A percentile compares a stretch with the other conserved stretches of the same genome.
These are phyloP conservation scores for Nothocercus julius DNA, from an alignment of 2,113 vertebrate genomes.

Conservation along the genomic window DNA sequence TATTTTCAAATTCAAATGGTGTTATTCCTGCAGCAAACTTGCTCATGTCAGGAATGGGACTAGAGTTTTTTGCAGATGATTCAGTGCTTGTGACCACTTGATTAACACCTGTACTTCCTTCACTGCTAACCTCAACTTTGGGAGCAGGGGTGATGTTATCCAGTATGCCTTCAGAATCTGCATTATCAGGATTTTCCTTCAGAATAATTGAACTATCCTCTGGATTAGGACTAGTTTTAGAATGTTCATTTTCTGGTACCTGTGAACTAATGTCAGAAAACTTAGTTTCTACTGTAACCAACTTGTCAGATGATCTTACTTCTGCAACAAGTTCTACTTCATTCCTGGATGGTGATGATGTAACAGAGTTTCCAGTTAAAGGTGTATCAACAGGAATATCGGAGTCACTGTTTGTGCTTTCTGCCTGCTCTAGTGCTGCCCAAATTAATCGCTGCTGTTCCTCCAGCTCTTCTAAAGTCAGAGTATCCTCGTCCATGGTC, in stretches of 20 bases:
- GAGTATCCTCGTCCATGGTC: constrained; percentile 83
- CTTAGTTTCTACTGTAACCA: background rate
- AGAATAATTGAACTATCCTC: background rate
- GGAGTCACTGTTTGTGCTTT: constrained; percentile 87
- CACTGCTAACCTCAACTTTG: background rate
- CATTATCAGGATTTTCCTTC: background rate
- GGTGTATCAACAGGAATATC: constrained; percentile 84
- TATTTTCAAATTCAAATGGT: constrained; percentile 94
- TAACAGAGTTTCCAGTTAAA: constrained; percentile 79
- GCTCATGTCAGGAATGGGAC: constrained; percentile 88
- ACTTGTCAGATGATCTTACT: constrained; percentile 22
- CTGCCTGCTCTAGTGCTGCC: constrained; percentile 91
- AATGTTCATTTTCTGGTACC: background rate
- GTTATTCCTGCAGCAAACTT: constrained; percentile 93
- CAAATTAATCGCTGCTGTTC: constrained; percentile 94
- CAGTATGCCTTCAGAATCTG: background rate
- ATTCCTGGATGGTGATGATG: constrained; percentile 79
- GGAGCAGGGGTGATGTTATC: background rate
- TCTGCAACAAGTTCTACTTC: constrained; percentile 76
- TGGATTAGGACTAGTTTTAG: background rate
- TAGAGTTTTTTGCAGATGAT: constrained; percentile 39
- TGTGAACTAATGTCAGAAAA: background rate
- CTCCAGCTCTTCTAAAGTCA: constrained; percentile 94
- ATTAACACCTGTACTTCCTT: background rate
- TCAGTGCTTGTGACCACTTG: background rate